Conservation (phyloP, 1,140 invertebrate genomes). For the Drosophila ambigua region DNA sequence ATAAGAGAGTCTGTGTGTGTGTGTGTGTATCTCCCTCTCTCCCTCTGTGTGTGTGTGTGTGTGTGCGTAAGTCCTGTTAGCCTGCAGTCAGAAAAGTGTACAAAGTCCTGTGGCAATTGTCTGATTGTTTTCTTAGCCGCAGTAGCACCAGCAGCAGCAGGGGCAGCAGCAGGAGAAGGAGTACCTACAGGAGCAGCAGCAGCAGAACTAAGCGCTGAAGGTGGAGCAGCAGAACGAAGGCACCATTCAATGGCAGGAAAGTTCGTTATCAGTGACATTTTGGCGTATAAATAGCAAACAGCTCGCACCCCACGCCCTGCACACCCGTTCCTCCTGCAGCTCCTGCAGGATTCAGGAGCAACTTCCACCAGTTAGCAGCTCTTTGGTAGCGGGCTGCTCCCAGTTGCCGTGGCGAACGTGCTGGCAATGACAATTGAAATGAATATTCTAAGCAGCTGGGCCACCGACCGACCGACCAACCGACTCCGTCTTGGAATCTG, state of each 20-base stretch:
- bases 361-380: conserved; percentile 18
- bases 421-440: conserved; percentile 57
- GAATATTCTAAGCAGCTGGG: conserved; percentile 52
- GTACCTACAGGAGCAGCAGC: no score
- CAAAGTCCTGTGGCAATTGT: conserved; percentile 78
- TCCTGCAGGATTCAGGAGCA: neutral
- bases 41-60: conserved; percentile 7
- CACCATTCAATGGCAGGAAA: conserved; percentile 60
- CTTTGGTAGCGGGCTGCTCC: conserved; percentile 37
- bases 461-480: neutral
- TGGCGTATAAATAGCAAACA: conserved; percentile 63
- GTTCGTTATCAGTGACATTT: conserved; percentile 79
- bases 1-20: conserved; percentile 10
- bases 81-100: conserved; percentile 62
- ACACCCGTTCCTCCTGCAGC: conserved; percentile 7
- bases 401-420: conserved; percentile 46
- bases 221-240: conserved; percentile 2
- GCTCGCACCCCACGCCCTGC: conserved; percentile 15
- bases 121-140: conserved; percentile 79
- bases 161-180: neutral
- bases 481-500: neutral
- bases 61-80: conserved; percentile 29
- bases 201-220: no score
- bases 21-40: neutral
- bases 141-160: conserved; percentile 28